Evolutionary conservation across 2,797 vertebrate species (phyloP), one percentile per base, ranked within the genome.

Genomic region (Sebastes taczanowskii): DNA sequence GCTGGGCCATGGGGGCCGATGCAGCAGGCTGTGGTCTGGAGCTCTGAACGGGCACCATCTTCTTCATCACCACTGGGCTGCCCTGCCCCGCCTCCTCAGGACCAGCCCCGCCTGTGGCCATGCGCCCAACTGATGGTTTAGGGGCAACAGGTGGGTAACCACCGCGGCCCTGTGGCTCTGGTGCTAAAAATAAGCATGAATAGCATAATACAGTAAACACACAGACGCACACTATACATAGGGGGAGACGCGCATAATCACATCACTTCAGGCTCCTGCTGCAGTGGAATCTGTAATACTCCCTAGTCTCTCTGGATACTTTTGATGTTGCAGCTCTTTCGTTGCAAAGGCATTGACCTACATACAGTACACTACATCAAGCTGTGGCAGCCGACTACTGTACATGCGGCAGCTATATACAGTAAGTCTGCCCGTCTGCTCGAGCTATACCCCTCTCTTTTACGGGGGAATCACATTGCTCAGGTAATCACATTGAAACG

Each of bases 1-100:
- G 93, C 59, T 96, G 96, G 27, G 85, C 82, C 20, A 85, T n/a
- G 34, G 89, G 46, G 2, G 89, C 70, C 2, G 81, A 58, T 23
- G 81, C 80, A 68, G 92, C 77, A 0, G 93, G 77, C 2, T 88
- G 86, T 0, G 94, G 92, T 83, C 97, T 95, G n/a, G 95, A 86
- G 73, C 95, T 96, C 82, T 97, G 97, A 56, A 96, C 90, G 0
- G 96, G 93, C 71, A 95, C 92, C 74, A 95, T 93, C 80, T 96
- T 96, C 92, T 96, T 97, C 92, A 96, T 88, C 13, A 95, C 96
- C 81, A 91, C 91, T 6, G 94, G 93, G 81, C 94, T 89, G 63
- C 83, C 90, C 65, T 94, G 94, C 20, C 89, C 89, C 0, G 71
- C 90, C 16, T 93, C 95, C 4, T 91, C 91, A 66, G 89, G 86